Evolutionary conservation across 2,888 invertebrate genomes (phyloP).

Genomic region (Panorpa germanica): DNA sequence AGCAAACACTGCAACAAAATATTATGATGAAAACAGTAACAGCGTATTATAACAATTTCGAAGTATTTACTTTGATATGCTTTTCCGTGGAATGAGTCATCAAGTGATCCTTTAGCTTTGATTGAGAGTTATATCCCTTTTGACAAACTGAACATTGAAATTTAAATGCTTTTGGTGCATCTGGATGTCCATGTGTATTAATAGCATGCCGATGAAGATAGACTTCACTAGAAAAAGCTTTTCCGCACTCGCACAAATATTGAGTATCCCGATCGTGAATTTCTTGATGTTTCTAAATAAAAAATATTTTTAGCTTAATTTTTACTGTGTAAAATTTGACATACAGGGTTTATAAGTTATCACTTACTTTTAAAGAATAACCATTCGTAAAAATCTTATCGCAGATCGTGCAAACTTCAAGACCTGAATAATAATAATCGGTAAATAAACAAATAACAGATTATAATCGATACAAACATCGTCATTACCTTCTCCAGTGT

Average conservation of each 20-base stretch:
- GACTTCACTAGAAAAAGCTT: background rate
- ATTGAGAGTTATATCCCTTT: background rate
- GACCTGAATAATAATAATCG: slow-evolving; percentile 20
- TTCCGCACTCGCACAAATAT: background rate
- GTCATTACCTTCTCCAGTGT: slow-evolving; percentile 33
- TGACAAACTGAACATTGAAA: too few species aligned
- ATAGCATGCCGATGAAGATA: background rate
- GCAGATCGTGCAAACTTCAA: slow-evolving; percentile 29
- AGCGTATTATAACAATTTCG: background rate
- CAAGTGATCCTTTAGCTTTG: background rate
- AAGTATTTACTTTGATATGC: background rate
- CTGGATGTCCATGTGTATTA: background rate
- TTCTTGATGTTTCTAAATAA: slow-evolving; percentile 2
- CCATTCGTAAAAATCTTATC: slow-evolving; percentile 32
- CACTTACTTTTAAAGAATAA: slow-evolving; percentile 32
- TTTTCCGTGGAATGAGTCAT: background rate
- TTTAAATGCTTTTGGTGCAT: too few species aligned
- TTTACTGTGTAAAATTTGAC: slow-evolving; percentile 25
- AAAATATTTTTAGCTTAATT: slow-evolving; percentile 26
- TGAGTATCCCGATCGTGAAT: background rate
- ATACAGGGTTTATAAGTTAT: slow-evolving; percentile 25
- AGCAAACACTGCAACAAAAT: background rate
- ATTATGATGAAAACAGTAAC: slow-evolving; percentile 6
- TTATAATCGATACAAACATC: slow-evolving; percentile 12
- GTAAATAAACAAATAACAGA: slow-evolving; percentile 3